phyloP scores from a whole-genome alignment of 2,113 vertebrate genomes.

The Campylomormyrus numenius region DNA sequence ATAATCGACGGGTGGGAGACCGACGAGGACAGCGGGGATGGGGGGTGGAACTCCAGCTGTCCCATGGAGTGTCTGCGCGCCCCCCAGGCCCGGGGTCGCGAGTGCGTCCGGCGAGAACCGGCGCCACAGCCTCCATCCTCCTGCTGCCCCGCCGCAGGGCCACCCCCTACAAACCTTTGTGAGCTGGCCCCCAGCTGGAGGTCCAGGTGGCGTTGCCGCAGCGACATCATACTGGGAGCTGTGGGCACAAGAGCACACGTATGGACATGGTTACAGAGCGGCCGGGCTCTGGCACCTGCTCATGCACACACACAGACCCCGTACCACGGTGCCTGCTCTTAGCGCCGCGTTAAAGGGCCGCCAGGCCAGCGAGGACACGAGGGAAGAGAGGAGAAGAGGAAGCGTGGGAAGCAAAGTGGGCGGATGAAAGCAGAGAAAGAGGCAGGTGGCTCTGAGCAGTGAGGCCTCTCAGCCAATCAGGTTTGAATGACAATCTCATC shows the following conservation, averaged over 20 bases:
- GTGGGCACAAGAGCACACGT: conserved; percentile 35
- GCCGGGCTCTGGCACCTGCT: not conserved
- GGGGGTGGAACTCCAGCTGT: conserved; percentile 66
- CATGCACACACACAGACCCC: not conserved
- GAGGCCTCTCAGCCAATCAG: conserved; percentile 1
- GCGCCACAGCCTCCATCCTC: conserved; percentile 36
- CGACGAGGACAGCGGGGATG: conserved; percentile 47
- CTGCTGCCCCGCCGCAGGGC: conserved; percentile 43
- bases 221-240: conserved; percentile 71
- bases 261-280: not conserved
- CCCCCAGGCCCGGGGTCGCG: conserved; percentile 63
- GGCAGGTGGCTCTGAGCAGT: not conserved
- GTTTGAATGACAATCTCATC: not conserved
- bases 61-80: conserved; percentile 73
- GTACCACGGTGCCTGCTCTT: not conserved
- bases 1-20: conserved; percentile 45
- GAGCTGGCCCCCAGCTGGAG: conserved; percentile 64
- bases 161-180: conserved; percentile 89
- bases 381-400: not conserved
- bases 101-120: conserved; percentile 40
- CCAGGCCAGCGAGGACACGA: not conserved
- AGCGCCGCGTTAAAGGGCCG: not conserved
- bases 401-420: not conserved
- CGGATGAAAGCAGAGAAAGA: not conserved
- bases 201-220: conserved; percentile 77